A percentile compares a stretch with the other conserved stretches of the same genome.
phyloP scores from a whole-genome alignment of 2,888 invertebrate genomes.

The Eupsilia transversa region DNA sequence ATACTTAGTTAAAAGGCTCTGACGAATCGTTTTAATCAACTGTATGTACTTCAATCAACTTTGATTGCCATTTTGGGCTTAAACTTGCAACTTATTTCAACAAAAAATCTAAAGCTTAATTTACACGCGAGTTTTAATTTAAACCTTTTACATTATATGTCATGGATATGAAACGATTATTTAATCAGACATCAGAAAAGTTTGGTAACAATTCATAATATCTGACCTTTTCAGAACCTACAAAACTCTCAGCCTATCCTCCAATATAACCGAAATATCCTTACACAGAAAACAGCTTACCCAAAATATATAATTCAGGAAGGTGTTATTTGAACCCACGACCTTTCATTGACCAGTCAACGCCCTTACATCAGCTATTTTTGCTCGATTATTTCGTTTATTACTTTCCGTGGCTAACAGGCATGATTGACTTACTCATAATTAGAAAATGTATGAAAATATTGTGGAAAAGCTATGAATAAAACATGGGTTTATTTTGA shows the following conservation, averaged over 20 bases:
- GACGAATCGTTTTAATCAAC: constrained; percentile 18
- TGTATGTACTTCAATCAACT: constrained; percentile 11
- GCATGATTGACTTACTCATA: constrained; percentile 9
- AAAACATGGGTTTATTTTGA: constrained; percentile 32
- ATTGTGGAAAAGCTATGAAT: constrained; percentile 25
- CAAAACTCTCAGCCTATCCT: constrained; percentile 12
- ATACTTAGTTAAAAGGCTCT: background rate
- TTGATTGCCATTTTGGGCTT: constrained; percentile 14
- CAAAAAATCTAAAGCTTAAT: background rate
- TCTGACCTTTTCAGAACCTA: constrained; percentile 8
- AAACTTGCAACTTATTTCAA: constrained; percentile 1
- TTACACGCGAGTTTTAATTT: background rate
- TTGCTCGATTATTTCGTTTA: constrained; percentile 2
- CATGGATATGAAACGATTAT: background rate
- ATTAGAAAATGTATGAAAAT: constrained; percentile 1
- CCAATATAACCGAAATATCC: constrained; percentile 37
- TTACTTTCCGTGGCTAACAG: background rate
- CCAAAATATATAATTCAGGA: constrained; percentile 46
- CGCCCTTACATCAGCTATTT: constrained; percentile 22
- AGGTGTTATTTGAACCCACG: constrained; percentile 16
- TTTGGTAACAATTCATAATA: background rate
- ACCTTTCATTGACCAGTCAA: constrained; percentile 26
- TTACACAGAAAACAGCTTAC: constrained; percentile 41
- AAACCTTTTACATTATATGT: background rate
- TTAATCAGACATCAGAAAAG: background rate